Evolutionary conservation across 2,888 invertebrate species (phyloP).

Genomic region (Eurois occulta): DNA sequence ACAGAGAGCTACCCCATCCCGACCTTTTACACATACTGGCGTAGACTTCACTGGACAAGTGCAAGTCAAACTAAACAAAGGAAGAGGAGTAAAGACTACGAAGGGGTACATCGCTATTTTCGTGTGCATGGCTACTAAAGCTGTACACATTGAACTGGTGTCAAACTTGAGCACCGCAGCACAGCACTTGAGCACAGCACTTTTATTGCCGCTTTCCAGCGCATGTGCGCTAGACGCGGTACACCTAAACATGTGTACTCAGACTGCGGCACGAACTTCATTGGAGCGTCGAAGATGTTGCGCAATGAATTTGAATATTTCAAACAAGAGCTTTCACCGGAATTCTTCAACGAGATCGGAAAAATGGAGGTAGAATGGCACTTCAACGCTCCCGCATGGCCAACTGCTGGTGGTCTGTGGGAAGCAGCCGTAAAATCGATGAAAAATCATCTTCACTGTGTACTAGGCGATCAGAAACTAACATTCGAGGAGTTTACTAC

Average conservation of each 20-base stretch:
- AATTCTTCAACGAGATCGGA: too few relatives aligned
- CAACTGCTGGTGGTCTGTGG: too few relatives aligned
- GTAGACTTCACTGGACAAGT: too few relatives aligned
- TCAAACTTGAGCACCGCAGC: neutral
- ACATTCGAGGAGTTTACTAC: neutral
- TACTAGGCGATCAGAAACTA: neutral
- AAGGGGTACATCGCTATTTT: neutral
- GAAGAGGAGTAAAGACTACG: neutral
- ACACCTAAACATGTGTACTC: neutral
- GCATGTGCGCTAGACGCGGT: slow-evolving; percentile 1
- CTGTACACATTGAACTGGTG: slow-evolving; percentile 5
- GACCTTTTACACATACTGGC: neutral
- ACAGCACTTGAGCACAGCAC: too few relatives aligned
- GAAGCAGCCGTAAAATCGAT: slow-evolving; percentile 10
- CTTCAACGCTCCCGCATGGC: too few relatives aligned
- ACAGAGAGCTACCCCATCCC: neutral
- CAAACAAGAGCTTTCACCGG: too few relatives aligned
- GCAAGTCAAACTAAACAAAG: too few relatives aligned
- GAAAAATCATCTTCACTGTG: slow-evolving; percentile 12
- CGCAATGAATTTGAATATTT: neutral
- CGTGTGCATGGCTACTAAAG: slow-evolving; percentile 4
- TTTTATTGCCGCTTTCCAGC: neutral
- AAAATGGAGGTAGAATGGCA: too few relatives aligned
- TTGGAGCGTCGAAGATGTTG: neutral
- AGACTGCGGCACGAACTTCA: slow-evolving; percentile 1